These are phyloP conservation scores for Coracias cyanogaster DNA, from an alignment of 2,797 vertebrate genomes.

Conservation along the genomic window DNA sequence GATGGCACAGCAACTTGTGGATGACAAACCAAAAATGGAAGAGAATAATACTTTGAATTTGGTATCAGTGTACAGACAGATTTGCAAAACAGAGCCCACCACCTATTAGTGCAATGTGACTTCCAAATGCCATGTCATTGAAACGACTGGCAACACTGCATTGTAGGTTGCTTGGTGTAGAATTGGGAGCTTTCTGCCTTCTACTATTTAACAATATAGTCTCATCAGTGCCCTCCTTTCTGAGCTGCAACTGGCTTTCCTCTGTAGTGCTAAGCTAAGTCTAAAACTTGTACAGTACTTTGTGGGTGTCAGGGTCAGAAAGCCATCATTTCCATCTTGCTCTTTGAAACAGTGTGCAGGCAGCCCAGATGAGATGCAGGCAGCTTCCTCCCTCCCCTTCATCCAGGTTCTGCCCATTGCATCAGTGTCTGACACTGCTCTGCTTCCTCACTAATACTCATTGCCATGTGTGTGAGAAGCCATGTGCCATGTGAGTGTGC, in stretches of 20 bases:
- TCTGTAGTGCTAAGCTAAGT: background rate
- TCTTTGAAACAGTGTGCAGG: background rate
- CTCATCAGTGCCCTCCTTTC: background rate
- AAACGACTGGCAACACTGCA: background rate
- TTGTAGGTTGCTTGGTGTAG: background rate
- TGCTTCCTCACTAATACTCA: background rate
- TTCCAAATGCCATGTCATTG: background rate
- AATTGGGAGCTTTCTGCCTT: background rate
- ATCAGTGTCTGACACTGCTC: fast-evolving
- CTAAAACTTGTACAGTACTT: background rate
- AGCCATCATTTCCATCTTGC: background rate
- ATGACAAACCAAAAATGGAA: background rate
- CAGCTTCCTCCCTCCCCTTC: background rate
- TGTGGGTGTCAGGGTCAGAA: background rate
- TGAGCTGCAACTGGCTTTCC: background rate
- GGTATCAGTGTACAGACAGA: background rate
- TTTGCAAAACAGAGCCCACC: background rate
- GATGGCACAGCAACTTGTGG: background rate
- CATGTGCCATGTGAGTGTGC: too few species aligned
- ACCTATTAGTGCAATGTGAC: background rate
- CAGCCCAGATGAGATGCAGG: background rate
- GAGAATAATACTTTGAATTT: background rate
- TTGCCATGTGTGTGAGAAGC: too few species aligned
- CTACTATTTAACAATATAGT: background rate
- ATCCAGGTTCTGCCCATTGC: background rate